Conservation (phyloP, 2,797 vertebrate species). For the Darevskia mixta region DNA sequence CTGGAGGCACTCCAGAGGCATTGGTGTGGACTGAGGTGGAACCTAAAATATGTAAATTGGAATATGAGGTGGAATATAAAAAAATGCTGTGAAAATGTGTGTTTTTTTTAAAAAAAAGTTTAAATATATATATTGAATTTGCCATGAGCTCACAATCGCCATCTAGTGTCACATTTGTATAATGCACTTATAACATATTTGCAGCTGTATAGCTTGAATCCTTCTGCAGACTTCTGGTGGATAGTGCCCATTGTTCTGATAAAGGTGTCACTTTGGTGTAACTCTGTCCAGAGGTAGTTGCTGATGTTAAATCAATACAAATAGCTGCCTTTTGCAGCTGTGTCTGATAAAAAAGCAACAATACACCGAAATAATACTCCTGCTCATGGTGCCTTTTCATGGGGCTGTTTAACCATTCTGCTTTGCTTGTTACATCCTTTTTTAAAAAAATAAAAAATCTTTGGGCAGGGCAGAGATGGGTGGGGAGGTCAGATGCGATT, state of each 20-base stretch:
- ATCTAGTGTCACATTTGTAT: too few species aligned
- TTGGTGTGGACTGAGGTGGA: neutral
- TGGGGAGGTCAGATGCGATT: neutral
- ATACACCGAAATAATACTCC: neutral
- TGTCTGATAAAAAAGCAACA: neutral
- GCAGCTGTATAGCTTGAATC: too few species aligned
- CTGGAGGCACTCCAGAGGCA: neutral
- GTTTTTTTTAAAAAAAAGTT: too few species aligned
- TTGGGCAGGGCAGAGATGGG: neutral
- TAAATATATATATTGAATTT: too few species aligned
- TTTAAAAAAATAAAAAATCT: neutral
- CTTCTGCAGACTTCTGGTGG: neutral
- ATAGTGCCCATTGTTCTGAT: neutral
- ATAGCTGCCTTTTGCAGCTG: neutral
- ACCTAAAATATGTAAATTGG: neutral
- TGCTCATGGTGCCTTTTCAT: neutral
- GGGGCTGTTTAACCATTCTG: neutral
- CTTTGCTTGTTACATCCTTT: slow-evolving; percentile 2
- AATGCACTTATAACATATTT: too few species aligned
- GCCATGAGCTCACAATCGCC: too few species aligned
- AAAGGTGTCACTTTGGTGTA: neutral
- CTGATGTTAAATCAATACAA: neutral
- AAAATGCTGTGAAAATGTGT: too few species aligned
- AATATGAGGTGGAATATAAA: too few species aligned
- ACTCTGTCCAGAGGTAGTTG: neutral